phyloP scores from a whole-genome alignment of 2,113 vertebrate genomes.

The Amphiprion percula region DNA sequence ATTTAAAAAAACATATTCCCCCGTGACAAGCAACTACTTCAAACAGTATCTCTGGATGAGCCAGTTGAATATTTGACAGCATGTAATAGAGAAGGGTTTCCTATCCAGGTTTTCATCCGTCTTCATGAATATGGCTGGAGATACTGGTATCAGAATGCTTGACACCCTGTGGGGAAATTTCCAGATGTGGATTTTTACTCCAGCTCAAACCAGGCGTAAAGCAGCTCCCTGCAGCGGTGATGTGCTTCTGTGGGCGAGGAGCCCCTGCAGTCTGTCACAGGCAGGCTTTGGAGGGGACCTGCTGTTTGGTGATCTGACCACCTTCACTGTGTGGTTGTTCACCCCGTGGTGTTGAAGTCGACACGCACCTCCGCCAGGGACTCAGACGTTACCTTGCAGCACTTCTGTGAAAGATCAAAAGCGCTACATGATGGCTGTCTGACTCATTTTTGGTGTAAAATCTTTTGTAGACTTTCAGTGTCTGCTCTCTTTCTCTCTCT shows the following conservation, averaged over 20 bases:
- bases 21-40: conserved; percentile 44
- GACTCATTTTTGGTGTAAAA: conserved; percentile 44
- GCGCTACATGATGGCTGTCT: conserved; percentile 50
- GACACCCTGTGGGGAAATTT: conserved; percentile 32
- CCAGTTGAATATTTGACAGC: conserved; percentile 60
- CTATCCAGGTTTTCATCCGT: conserved; percentile 22
- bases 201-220: conserved; percentile 10
- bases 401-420: conserved; percentile 60
- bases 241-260: conserved; percentile 7
- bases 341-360: conserved; percentile 40
- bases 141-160: conserved; percentile 11
- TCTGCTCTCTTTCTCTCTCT: background rate
- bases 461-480: conserved; percentile 39
- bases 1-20: conserved; percentile 26
- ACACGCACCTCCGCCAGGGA: conserved; percentile 35
- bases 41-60: conserved; percentile 51
- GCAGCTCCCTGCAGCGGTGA: conserved; percentile 23
- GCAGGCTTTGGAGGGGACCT: conserved; percentile 18
- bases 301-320: conserved; percentile 49
- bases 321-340: conserved; percentile 21
- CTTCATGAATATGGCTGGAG: conserved; percentile 26
- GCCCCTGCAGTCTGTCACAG: conserved; percentile 1
- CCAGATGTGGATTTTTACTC: conserved; percentile 40
- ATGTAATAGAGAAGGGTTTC: conserved; percentile 26
- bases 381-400: conserved; percentile 40